A percentile compares a stretch with the other conserved stretches of the same genome.
Evolutionary conservation across 2,797 vertebrate species (phyloP).

Genomic region (Premnoplex brunnescens): DNA sequence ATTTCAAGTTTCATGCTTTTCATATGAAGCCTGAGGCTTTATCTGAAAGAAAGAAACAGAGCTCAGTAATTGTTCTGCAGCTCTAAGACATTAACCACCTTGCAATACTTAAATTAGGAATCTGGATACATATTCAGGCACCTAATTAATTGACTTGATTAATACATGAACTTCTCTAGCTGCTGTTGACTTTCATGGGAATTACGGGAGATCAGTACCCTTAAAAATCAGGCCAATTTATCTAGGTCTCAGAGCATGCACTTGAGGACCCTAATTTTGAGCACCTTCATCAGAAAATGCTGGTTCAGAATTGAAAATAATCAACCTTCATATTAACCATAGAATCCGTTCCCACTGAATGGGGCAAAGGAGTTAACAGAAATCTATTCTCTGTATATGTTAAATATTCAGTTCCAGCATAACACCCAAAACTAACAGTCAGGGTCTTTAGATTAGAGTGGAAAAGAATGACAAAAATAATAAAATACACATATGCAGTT

Average conservation of each 20-base stretch:
- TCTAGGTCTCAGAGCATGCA: constrained; percentile 25
- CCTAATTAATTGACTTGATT: constrained; percentile 58
- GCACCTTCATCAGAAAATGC: neutral
- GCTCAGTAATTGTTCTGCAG: neutral
- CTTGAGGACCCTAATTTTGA: neutral
- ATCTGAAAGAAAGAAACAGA: neutral
- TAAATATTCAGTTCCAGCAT: neutral
- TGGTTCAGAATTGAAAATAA: neutral
- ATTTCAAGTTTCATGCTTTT: neutral
- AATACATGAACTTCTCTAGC: constrained; percentile 25
- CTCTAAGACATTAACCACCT: constrained; percentile 7
- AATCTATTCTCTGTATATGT: neutral
- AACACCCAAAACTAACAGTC: neutral
- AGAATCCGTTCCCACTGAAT: neutral
- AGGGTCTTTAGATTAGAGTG: neutral
- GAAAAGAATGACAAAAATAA: neutral
- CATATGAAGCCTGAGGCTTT: neutral
- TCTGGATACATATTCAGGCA: constrained; percentile 6
- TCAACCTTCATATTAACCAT: neutral
- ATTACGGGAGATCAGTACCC: neutral
- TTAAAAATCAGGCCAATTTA: constrained; percentile 49
- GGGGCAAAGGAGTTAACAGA: neutral
- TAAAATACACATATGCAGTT: neutral
- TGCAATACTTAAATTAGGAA: constrained; percentile 20
- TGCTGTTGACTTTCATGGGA: constrained; percentile 19